phyloP scores from a whole-genome alignment of 2,797 vertebrate genomes.

The Luscinia megarhynchos region DNA sequence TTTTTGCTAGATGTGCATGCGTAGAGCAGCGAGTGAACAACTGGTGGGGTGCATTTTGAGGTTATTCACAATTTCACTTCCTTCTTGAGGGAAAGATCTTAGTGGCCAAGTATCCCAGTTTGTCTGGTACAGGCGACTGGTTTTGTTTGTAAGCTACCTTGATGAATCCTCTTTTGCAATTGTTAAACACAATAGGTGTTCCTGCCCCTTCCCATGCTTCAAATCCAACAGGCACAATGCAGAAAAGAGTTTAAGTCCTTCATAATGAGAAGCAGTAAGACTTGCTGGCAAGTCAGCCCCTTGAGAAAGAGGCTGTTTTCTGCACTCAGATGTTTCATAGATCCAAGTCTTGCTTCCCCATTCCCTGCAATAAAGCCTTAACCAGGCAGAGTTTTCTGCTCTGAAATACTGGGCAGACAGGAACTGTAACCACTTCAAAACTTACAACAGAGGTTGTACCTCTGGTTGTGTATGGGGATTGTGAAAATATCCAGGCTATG shows the following conservation, averaged over 20 bases:
- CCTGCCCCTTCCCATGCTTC: neutral
- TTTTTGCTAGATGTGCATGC: neutral
- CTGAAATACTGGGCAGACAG: neutral
- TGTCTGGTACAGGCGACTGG: neutral
- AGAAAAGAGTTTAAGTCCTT: slow-evolving; percentile 5
- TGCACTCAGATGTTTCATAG: neutral
- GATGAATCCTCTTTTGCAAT: neutral
- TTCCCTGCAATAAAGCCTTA: neutral
- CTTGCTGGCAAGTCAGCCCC: neutral
- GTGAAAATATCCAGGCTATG: neutral
- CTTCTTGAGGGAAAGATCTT: neutral
- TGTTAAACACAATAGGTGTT: neutral
- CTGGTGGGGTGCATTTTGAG: neutral
- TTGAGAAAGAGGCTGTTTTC: slow-evolving; percentile 26
- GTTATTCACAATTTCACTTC: neutral
- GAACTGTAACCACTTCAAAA: neutral
- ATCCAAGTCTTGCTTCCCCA: neutral
- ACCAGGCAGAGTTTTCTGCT: neutral
- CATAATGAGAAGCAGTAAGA: slow-evolving; percentile 13
- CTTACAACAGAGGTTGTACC: neutral
- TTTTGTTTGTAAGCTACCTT: neutral
- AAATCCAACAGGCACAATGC: neutral
- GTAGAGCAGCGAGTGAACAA: fast-evolving
- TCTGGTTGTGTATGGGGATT: neutral
- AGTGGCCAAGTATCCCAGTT: neutral